These are phyloP conservation scores for Caenorhabditis imperialis DNA, from an alignment of 2,888 invertebrate genomes.

Conservation along the genomic window DNA sequence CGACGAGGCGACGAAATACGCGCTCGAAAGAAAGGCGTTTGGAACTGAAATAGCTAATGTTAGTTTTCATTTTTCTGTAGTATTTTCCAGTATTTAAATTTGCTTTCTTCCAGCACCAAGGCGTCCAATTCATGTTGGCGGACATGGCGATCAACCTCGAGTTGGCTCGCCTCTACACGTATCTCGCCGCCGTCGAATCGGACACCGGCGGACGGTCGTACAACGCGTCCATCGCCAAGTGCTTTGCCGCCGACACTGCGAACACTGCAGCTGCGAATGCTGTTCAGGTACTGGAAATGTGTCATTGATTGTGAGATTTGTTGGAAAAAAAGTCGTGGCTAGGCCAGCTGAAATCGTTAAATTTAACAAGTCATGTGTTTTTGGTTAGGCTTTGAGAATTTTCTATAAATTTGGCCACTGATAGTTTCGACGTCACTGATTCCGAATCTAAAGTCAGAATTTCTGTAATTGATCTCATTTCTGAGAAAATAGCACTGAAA, in stretches of 20 bases:
- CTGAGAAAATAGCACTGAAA: no score
- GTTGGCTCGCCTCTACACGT: constrained; percentile 88
- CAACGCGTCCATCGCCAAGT: constrained; percentile 93
- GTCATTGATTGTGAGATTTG: no score
- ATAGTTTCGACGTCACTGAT: no score
- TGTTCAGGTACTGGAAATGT: no score
- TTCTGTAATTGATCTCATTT: no score
- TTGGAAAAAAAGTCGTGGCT: no score
- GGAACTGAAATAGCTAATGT: constrained; percentile 83
- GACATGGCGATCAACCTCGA: constrained; percentile 94
- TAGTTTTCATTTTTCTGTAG: constrained; percentile 80
- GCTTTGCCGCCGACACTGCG: constrained; percentile 90
- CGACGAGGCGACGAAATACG: constrained; percentile 92
- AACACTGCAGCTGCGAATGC: constrained; percentile 94
- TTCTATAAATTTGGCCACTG: no score
- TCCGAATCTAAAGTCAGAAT: no score
- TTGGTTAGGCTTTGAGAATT: no score
- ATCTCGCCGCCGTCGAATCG: constrained; percentile 89
- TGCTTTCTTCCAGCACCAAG: constrained; percentile 82
- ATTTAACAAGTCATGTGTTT: no score
- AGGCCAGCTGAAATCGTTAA: no score
- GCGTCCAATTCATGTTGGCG: constrained; percentile 92
- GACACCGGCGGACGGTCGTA: constrained; percentile 82
- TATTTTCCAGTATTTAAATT: background rate
- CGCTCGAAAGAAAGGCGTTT: constrained; percentile 92